A percentile compares a stretch with the other conserved stretches of the same genome.
These are phyloP conservation scores for Phocides pigmalion DNA, from an alignment of 1,140 invertebrate genomes.

Conservation along the genomic window DNA sequence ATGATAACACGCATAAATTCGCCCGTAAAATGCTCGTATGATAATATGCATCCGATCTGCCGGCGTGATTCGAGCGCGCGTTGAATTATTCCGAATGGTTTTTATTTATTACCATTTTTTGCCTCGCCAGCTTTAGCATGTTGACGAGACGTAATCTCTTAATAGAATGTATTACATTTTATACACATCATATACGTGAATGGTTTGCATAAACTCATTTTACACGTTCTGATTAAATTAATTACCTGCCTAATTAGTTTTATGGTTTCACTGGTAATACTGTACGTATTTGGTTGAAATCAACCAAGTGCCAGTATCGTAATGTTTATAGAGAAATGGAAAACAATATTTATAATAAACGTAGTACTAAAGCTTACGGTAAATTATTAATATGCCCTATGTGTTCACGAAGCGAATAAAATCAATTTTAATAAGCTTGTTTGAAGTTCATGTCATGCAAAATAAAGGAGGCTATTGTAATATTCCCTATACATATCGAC, in stretches of 20 bases:
- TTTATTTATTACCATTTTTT: constrained; percentile 39
- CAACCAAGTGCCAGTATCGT: no score
- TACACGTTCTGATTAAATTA: not conserved
- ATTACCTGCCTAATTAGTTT: not conserved
- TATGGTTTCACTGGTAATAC: no score
- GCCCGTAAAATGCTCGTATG: constrained; percentile 57
- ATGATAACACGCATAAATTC: constrained; percentile 60
- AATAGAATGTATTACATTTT: constrained; percentile 11
- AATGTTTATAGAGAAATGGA: no score
- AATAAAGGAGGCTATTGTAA: constrained; percentile 26
- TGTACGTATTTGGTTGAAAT: no score
- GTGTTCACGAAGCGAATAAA: constrained; percentile 4
- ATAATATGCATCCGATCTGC: constrained; percentile 58
- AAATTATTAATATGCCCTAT: no score
- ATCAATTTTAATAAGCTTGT: constrained; percentile 26
- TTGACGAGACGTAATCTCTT: constrained; percentile 11
- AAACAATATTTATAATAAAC: no score
- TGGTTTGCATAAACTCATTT: not conserved
- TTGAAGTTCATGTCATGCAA: constrained; percentile 29
- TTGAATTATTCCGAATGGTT: constrained; percentile 49
- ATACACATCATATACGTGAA: not conserved
- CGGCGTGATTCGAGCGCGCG: constrained; percentile 48
- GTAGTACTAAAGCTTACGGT: no score
- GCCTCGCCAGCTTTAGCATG: constrained; percentile 3
- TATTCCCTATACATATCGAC: constrained; percentile 33